Evolutionary conservation across 1,140 invertebrate genomes (phyloP), one percentile per base, ranked within the genome.

Genomic region (Drosophila tropicalis): DNA sequence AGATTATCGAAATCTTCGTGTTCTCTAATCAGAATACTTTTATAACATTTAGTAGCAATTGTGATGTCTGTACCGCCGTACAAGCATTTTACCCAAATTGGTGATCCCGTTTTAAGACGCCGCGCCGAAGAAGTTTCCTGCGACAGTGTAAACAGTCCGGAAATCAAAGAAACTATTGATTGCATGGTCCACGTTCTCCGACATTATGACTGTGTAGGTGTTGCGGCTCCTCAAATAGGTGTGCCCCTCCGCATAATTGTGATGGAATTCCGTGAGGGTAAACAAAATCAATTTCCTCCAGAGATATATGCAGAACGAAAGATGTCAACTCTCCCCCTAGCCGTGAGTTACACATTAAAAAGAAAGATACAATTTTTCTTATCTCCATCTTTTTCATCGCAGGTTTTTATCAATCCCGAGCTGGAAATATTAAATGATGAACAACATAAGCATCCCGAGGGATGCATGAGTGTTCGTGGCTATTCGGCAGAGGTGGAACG

Each of bases 151-250:
- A 92, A 92, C 79, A 93, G 92, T 3, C 67, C 92, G n/a, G 93
- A 95, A 87, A 93, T 95, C 57, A 93, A 94, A 83, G 87, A 92
- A 79, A 69, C 95, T 44, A 92, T 96, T 17, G 83, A 93, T 9
- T 92, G 93, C 57, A 91, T 96, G 81, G 92, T 93, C 40, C 81
- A 92, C 61, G 94, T 95, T 9, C 92, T 96, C 69, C 92, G 93
- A 55, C 93, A 92, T 67, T 95, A 95, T 72, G 90, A 94, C 3
- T 94, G 94, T 66, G 92, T 94, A 19, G 96, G 96, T 25, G 91
- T 96, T 72, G 93, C 96, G 40, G 96, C 96, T 0, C 95, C 95
- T 13, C 96, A 97, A 92, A 93, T 97, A 41, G 96, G 96, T 4
- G 75, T 96, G 6, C 93, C 95, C 34, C 89, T 94, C 47, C 94